phyloP scores from a whole-genome alignment of 2,888 invertebrate genomes.

The Pseudococcus viburni region DNA sequence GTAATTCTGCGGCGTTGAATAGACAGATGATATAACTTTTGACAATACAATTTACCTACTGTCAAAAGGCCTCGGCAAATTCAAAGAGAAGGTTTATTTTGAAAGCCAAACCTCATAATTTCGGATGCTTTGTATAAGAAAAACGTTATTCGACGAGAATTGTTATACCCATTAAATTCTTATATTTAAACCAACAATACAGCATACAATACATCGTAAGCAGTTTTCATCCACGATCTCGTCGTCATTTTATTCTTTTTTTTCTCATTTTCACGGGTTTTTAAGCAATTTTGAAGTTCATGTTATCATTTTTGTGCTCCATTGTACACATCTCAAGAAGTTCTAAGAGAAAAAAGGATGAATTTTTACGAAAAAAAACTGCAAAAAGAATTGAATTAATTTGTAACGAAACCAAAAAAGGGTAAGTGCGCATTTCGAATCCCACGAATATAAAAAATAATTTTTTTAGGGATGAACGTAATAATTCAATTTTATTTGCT shows the following conservation, averaged over 20 bases:
- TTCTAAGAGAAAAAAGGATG: too few species aligned
- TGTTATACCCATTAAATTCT: conserved; percentile 5
- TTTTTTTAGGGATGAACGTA: too few species aligned
- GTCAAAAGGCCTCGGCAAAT: not conserved
- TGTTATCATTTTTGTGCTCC: not conserved
- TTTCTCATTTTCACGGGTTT: not conserved
- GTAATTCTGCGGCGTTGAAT: conserved; percentile 1
- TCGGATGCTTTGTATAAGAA: not conserved
- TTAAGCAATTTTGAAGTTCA: not conserved
- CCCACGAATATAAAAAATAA: too few species aligned
- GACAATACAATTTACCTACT: conserved; percentile 17
- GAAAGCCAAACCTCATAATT: conserved; percentile 11
- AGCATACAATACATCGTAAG: not conserved
- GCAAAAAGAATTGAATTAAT: too few species aligned
- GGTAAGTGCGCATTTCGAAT: too few species aligned
- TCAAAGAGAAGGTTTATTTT: not conserved
- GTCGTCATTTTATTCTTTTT: not conserved
- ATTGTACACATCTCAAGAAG: not conserved
- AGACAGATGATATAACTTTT: conserved; percentile 10
- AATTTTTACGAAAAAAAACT: too few species aligned
- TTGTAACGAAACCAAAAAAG: too few species aligned
- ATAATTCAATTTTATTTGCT: too few species aligned
- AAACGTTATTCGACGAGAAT: not conserved
- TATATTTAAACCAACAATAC: not conserved
- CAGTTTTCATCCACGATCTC: not conserved